Base-by-base conservation (phyloP, 2,113 vertebrate genomes). In the Alexandromys fortis region DNA sequence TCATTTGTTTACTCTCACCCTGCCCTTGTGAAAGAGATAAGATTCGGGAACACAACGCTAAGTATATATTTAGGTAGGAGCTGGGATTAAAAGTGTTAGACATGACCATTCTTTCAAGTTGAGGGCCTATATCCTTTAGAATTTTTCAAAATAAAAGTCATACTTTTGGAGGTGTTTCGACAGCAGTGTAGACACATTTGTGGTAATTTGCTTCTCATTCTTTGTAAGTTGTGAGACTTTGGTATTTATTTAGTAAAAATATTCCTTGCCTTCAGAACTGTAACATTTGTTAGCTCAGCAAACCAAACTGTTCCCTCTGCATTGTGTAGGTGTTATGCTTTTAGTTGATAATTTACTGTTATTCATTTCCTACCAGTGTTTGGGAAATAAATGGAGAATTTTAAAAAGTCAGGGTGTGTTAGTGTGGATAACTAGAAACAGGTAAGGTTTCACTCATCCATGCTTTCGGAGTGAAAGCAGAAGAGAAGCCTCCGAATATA, bases 321-420 rank as follows among this genome's bases (percentile, higher is more conserved):
- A 94, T 45, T 77, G 68, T 95, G 47, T 97, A 95, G 86, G 94
- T 96, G 94, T 96, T 93, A 5, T 52, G 90, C 19, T 89, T 92
- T 68, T 42, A 96, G 92, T 93, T 97, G 92, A 93, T 97, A 97
- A 95, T 72, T n/a, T 85, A 67, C n/a, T 97, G 82, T 90, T 94
- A 38, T 52, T 96, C 26, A 52, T 75, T 79, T 82, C 30, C 45
- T 92, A 63, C 52, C 85, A 91, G 83, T 96, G 85, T 65, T 61
- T 95, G 90, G 76, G 82, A 96, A 97, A 96, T 61, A 75, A n/a
- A 78, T 33, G 13, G 89, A 33, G 70, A 78, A 11, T 93, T 92
- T 65, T 81, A 52, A 45, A 86, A 49, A 96, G n/a, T 92, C 79
- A 67, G 49, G 33, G 7, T 1, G 16, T 89, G 73, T 90, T 75